Evolutionary conservation across 2,888 invertebrate genomes (phyloP).

Genomic region (Poecilobothrus nobilitatus): DNA sequence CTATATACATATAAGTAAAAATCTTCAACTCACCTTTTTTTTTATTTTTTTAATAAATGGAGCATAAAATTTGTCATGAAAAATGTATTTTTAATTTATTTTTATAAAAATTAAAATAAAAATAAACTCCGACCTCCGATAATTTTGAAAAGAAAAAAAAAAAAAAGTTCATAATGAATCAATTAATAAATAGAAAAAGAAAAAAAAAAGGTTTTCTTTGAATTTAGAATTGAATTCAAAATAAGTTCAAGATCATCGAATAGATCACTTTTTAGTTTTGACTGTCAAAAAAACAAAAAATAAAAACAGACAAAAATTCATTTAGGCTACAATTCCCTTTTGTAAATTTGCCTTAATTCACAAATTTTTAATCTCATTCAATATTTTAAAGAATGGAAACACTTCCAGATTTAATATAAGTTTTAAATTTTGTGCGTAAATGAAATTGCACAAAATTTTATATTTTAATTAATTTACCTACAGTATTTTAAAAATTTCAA

Average conservation of each 20-base stretch:
- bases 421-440: too few species aligned
- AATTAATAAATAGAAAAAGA: neutral
- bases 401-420: too few species aligned
- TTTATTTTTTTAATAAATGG: neutral
- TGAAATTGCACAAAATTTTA: too few species aligned
- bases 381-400: too few species aligned
- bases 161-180: neutral
- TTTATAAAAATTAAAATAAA: too few species aligned
- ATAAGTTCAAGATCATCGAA: slow-evolving; percentile 1
- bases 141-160: neutral
- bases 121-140: neutral
- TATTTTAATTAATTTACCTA: too few species aligned
- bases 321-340: too few species aligned
- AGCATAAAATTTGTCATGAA: neutral
- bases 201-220: neutral
- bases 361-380: too few species aligned
- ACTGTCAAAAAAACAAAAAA: too few species aligned
- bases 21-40: neutral
- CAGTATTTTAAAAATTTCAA: too few species aligned
- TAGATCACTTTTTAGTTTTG: neutral
- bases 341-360: too few species aligned
- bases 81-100: neutral
- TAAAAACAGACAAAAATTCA: too few species aligned
- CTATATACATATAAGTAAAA: neutral
- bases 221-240: neutral